Conservation (phyloP, 2,113 vertebrate genomes). For the Gambusia affinis region DNA sequence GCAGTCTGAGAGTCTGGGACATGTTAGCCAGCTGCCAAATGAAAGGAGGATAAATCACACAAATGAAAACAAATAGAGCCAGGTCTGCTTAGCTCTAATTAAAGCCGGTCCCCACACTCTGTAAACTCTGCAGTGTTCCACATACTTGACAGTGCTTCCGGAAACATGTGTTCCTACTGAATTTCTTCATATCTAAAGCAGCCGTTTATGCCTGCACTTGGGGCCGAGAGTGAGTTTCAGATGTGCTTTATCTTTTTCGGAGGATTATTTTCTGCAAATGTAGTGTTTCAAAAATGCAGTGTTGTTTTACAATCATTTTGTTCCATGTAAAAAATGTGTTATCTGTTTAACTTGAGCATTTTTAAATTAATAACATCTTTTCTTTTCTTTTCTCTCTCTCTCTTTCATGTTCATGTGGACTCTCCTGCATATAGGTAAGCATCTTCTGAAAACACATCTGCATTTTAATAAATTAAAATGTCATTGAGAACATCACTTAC, state of each 20-base stretch:
- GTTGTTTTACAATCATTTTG: neutral
- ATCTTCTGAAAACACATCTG: neutral
- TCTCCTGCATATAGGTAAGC: constrained; percentile 61
- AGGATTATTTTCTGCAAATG: neutral
- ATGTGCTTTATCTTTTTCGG: neutral
- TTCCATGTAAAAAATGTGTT: neutral
- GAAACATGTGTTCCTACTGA: constrained; percentile 74
- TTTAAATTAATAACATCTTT: constrained; percentile 35
- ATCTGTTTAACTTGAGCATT: constrained; percentile 1
- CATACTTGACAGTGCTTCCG: constrained; percentile 63
- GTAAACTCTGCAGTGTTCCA: constrained; percentile 60
- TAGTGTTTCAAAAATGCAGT: neutral
- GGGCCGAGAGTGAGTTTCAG: constrained; percentile 12
- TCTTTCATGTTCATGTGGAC: constrained; percentile 8
- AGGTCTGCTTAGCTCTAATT: constrained; percentile 73
- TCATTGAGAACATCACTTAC: neutral
- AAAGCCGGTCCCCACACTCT: constrained; percentile 64
- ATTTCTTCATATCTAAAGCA: constrained; percentile 59
- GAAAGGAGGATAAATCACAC: constrained; percentile 80
- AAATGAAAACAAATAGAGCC: constrained; percentile 82
- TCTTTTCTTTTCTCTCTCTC: constrained; percentile 7
- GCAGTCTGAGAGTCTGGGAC: constrained; percentile 69
- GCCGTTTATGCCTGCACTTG: constrained; percentile 55
- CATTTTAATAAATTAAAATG: neutral
- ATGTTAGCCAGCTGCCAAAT: constrained; percentile 81